Evolutionary conservation across 2,113 vertebrate genomes (phyloP).

Genomic region (Centropus unirufus): DNA sequence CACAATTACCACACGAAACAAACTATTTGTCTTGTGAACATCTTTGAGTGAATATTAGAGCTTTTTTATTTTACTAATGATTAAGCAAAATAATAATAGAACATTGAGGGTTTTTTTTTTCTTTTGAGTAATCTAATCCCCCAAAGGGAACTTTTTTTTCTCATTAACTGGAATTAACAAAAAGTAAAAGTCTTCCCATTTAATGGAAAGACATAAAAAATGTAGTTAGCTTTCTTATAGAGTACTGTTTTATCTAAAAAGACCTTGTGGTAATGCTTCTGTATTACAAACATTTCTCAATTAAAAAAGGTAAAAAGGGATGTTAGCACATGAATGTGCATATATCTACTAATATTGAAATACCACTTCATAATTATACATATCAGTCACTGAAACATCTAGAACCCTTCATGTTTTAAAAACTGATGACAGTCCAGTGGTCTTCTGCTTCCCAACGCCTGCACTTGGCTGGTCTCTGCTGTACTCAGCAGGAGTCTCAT

Average conservation of each 20-base stretch:
- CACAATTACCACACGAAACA: conserved; percentile 62
- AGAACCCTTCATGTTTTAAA: background rate
- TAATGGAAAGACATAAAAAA: conserved; percentile 31
- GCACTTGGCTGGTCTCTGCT: background rate
- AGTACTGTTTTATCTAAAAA: conserved; percentile 61
- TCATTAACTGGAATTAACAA: conserved; percentile 58
- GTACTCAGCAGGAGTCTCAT: background rate
- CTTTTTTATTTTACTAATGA: conserved; percentile 60
- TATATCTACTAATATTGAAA: background rate
- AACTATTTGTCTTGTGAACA: conserved; percentile 67
- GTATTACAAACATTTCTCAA: background rate
- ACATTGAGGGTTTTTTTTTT: conserved; percentile 36
- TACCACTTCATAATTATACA: background rate
- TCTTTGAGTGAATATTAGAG: conserved; percentile 42
- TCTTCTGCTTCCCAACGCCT: background rate
- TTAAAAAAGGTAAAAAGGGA: background rate
- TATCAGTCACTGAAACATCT: background rate
- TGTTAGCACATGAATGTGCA: background rate
- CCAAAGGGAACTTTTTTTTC: conserved; percentile 36
- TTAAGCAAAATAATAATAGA: conserved; percentile 62
- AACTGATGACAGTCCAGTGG: background rate
- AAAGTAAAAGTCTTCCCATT: conserved; percentile 2
- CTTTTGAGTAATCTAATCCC: conserved; percentile 62
- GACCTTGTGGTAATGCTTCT: conserved; percentile 53
- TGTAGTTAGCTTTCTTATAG: conserved; percentile 46